phyloP scores from a whole-genome alignment of 2,113 vertebrate genomes.

The Struthio camelus region DNA sequence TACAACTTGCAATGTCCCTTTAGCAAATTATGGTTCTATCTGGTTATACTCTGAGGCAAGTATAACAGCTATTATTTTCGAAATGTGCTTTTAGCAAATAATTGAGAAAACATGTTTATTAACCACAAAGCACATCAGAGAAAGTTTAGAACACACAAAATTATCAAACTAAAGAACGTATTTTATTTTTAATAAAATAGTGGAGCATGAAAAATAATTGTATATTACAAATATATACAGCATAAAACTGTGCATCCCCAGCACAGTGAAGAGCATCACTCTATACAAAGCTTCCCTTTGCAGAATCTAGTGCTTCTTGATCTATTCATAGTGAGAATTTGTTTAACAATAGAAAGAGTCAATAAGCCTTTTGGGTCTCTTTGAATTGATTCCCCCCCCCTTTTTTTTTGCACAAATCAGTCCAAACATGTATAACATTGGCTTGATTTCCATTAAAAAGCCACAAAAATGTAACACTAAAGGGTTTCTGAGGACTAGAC shows the following conservation, averaged over 20 bases:
- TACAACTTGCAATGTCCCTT: neutral
- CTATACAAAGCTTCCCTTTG: slow-evolving; percentile 80
- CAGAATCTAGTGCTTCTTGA: slow-evolving; percentile 83
- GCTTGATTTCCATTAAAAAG: slow-evolving; percentile 93
- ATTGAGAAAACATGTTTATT: slow-evolving; percentile 43
- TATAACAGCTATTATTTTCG: neutral
- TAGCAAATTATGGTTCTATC: neutral
- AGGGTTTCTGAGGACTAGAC: slow-evolving; percentile 79
- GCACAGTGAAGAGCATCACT: slow-evolving; percentile 70
- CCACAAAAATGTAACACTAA: slow-evolving; percentile 82
- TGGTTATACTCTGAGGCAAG: neutral
- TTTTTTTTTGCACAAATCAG: slow-evolving; percentile 79
- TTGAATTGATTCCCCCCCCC: slow-evolving; percentile 73
- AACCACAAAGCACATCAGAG: slow-evolving; percentile 15
- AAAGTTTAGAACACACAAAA: slow-evolving; percentile 15
- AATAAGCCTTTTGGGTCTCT: slow-evolving; percentile 80
- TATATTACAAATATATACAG: slow-evolving; percentile 88
- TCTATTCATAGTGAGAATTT: slow-evolving; percentile 85
- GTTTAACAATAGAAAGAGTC: slow-evolving; percentile 88
- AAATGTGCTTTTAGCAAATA: slow-evolving; percentile 22
- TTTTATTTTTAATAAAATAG: slow-evolving; percentile 95
- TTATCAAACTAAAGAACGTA: slow-evolving; percentile 84
- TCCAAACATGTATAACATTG: slow-evolving; percentile 84
- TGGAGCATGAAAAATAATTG: slow-evolving; percentile 78
- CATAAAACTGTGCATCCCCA: slow-evolving; percentile 44